These are phyloP conservation scores for Centropus unirufus DNA, from an alignment of 2,113 vertebrate species.

Conservation along the genomic window DNA sequence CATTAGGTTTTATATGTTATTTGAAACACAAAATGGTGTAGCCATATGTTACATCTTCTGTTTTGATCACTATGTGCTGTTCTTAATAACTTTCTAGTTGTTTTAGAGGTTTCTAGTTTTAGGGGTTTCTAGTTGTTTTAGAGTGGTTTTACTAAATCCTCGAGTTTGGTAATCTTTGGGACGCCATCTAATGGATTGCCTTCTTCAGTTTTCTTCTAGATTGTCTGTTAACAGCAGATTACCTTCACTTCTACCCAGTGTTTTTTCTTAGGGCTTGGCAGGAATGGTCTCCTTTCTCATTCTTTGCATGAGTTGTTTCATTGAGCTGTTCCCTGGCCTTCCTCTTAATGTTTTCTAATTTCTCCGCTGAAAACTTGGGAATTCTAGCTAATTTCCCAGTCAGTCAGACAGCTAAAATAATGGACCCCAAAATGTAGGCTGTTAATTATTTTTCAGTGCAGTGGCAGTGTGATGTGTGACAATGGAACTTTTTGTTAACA, in stretches of 20 bases:
- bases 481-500: slow-evolving; percentile 57
- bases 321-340: slow-evolving; percentile 70
- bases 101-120: too few relatives aligned
- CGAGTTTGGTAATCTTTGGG: not conserved
- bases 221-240: slow-evolving; percentile 3
- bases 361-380: slow-evolving; percentile 73
- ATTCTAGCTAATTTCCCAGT: slow-evolving; percentile 76
- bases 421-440: slow-evolving; percentile 65
- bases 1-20: not conserved
- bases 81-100: not conserved
- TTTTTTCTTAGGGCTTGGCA: slow-evolving; percentile 28
- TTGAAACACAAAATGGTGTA: not conserved
- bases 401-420: slow-evolving; percentile 72
- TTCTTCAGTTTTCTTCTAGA: not conserved
- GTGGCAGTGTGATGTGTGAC: slow-evolving; percentile 62
- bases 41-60: not conserved
- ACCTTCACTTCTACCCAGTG: slow-evolving; percentile 33
- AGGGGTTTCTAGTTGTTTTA: not conserved
- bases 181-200: not conserved
- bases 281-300: slow-evolving; percentile 57
- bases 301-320: slow-evolving; percentile 66
- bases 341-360: slow-evolving; percentile 75
- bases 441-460: slow-evolving; percentile 76
- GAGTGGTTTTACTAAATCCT: not conserved
- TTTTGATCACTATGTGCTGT: not conserved